Base-by-base conservation (phyloP, 2,113 vertebrate genomes). In the Chascanopsetta lugubris region DNA sequence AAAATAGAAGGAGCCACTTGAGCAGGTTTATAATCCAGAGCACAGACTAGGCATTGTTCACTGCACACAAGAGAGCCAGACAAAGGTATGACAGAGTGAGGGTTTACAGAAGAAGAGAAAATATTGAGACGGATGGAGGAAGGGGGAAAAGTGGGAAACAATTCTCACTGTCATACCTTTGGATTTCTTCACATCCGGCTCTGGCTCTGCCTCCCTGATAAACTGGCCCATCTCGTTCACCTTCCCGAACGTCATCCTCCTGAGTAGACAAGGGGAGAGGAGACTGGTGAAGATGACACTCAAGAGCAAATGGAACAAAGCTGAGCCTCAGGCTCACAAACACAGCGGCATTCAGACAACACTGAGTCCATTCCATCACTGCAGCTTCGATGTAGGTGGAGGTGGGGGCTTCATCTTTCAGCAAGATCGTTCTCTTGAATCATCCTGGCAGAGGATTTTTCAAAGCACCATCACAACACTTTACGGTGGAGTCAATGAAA, bases 161-260 rank as follows among this genome's bases (percentile, higher is more conserved):
- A 26, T 21, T 38, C 20, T 4, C 65, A 18, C 50, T 0, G 3
- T 73, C 65, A 5, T 81, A 94, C 97, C 97, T 96, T 95, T 98
- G 48, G 97, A 99, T 91, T 98, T 99, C 93, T 98, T 99, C 64
- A 98, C 93, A 75, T 99, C 97, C 1, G 97, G 97, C 80, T 99
- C 97, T 5, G 97, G 97, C 79, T 99, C 97, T 20, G 97, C 97
- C 88, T 99, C 97, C 82, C 96, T 91, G 85, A 99, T 97, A 67
- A 99, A 99, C 72, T 99, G 97, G 1, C 97, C 97, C 80, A 99
- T 85, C 80, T 98, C 95, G 68, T 98, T 99, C 78, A 99, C 96
- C 87, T 96, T 95, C 69, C 97, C 97, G 75, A 99, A 99, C 0
- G 97, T 96, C 97, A 99, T 99, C 86, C 87, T 98, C 82, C 97